Percentiles rank a stretch among this genome's conserved stretches.
These are phyloP conservation scores for Dicrostonyx torquatus DNA, from an alignment of 2,797 vertebrate species.

Conservation along the genomic window DNA sequence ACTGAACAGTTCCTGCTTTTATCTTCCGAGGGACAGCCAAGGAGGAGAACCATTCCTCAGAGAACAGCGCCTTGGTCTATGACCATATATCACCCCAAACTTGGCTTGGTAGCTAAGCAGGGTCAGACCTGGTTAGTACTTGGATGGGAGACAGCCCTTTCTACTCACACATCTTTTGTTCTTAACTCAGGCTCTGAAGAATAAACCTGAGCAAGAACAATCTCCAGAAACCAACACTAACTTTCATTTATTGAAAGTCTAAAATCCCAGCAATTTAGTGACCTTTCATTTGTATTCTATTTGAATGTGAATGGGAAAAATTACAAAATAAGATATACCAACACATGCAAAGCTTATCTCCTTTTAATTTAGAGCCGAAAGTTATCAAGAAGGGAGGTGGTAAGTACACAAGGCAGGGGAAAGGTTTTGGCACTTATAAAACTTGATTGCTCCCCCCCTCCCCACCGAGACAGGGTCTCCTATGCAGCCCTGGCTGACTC, in stretches of 20 bases:
- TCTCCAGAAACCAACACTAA: background rate
- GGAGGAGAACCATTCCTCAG: background rate
- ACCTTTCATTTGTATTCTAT: background rate
- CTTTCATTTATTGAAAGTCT: background rate
- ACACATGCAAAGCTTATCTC: constrained; percentile 3
- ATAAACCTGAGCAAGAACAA: constrained; percentile 9
- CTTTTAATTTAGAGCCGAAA: constrained; percentile 3
- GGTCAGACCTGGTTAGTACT: background rate
- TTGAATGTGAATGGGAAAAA: constrained; percentile 1
- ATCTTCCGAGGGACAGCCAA: background rate
- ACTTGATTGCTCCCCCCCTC: background rate
- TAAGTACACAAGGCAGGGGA: constrained; percentile 17
- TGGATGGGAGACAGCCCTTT: background rate
- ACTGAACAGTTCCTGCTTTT: background rate
- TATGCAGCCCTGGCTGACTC: background rate
- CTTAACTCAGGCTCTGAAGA: background rate
- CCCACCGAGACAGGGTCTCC: background rate
- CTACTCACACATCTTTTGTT: background rate
- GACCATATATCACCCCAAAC: background rate
- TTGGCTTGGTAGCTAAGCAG: background rate
- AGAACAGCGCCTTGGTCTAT: background rate
- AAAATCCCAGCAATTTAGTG: constrained; percentile 1
- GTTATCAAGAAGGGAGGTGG: constrained; percentile 6
- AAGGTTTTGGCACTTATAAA: constrained; percentile 36
- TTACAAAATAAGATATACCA: constrained; percentile 26